These are phyloP conservation scores for Ephialtes manifestator DNA, from an alignment of 2,888 invertebrate species.

Conservation along the genomic window DNA sequence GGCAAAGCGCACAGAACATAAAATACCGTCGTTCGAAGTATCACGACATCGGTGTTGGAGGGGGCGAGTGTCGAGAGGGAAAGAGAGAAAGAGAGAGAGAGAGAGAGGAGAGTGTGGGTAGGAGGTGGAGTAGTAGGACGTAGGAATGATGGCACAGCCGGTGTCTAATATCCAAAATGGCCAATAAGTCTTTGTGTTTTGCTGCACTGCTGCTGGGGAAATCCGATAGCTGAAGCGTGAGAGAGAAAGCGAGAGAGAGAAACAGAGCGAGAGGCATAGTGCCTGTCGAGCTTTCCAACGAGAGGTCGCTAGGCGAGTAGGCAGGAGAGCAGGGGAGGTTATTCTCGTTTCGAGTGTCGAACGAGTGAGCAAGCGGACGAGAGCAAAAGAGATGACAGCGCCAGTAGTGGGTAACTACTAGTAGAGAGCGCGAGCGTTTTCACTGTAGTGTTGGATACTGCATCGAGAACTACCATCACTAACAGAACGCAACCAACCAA, in stretches of 20 bases:
- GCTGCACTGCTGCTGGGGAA: slow-evolving; percentile 60
- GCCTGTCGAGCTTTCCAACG: slow-evolving; percentile 43
- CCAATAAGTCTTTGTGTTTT: slow-evolving; percentile 68
- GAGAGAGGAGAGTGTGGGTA: not conserved
- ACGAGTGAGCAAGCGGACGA: slow-evolving; percentile 54
- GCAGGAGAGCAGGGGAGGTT: slow-evolving; percentile 18
- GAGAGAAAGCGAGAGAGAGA: not conserved
- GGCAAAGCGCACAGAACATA: slow-evolving; percentile 39
- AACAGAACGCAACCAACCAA: slow-evolving; percentile 13
- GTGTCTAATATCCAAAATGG: slow-evolving; percentile 69
- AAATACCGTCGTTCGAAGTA: slow-evolving; percentile 47
- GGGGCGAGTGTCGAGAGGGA: slow-evolving; percentile 32
- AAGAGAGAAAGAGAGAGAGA: slow-evolving; percentile 4
- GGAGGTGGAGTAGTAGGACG: slow-evolving; percentile 1
- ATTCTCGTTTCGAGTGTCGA: slow-evolving; percentile 68
- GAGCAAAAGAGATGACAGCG: slow-evolving; percentile 33
- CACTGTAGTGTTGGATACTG: slow-evolving; percentile 21
- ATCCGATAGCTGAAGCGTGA: slow-evolving; percentile 55
- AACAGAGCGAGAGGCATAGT: slow-evolving; percentile 14
- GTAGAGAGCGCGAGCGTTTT: slow-evolving; percentile 46
- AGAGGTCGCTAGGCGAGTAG: slow-evolving; percentile 5
- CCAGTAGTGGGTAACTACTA: not conserved
- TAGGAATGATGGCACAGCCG: slow-evolving; percentile 65
- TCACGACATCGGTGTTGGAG: slow-evolving; percentile 28
- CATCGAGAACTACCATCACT: slow-evolving; percentile 41